Evolutionary conservation across 2,113 vertebrate species (phyloP).

Genomic region (Phalacrocorax carbo): DNA sequence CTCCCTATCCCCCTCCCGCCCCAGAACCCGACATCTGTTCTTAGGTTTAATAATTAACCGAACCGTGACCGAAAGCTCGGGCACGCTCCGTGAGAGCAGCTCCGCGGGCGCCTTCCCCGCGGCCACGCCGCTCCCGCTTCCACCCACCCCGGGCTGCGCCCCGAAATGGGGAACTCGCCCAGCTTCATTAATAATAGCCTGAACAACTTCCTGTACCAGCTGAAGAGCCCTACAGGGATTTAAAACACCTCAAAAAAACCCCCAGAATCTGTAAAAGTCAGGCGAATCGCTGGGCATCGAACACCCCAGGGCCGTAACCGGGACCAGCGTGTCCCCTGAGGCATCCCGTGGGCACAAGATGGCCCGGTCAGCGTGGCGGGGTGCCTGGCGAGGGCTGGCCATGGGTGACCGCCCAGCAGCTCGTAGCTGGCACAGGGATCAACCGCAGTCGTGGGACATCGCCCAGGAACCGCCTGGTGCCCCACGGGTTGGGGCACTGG

Average conservation of each 20-base stretch:
- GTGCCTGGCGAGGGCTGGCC: not conserved
- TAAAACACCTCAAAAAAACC: not conserved
- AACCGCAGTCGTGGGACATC: not conserved
- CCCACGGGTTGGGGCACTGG: rapidly evolving
- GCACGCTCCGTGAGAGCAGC: not conserved
- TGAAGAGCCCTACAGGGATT: not conserved
- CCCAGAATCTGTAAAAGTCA: no score
- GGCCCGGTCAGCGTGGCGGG: not conserved
- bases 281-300: rapidly evolving
- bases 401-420: not conserved
- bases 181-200: not conserved
- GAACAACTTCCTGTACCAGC: not conserved
- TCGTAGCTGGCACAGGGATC: not conserved
- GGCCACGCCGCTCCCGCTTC: not conserved
- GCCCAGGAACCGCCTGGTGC: not conserved
- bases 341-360: not conserved
- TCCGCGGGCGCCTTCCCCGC: not conserved
- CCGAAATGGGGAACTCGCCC: not conserved
- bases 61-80: not conserved
- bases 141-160: no score
- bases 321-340: not conserved
- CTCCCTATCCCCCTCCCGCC: no score
- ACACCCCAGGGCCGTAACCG: not conserved
- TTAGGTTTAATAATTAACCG: not conserved
- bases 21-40: not conserved